phyloP scores from a whole-genome alignment of 2,113 vertebrate species.

The Calidris pugnax region DNA sequence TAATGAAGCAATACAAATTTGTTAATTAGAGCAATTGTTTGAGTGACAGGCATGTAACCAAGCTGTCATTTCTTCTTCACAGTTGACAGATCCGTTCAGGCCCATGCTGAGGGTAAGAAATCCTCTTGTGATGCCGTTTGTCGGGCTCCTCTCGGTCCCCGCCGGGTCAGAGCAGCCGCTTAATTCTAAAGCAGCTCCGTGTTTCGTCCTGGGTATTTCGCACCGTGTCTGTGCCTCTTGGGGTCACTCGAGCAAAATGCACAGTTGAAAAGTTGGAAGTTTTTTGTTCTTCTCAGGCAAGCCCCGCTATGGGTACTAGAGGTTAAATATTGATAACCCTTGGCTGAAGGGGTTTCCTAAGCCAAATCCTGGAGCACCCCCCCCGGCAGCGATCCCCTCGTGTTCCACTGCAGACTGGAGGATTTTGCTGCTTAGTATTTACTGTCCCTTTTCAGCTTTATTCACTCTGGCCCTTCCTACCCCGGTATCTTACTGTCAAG shows the following conservation, averaged over 20 bases:
- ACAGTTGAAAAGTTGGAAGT: neutral
- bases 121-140: slow-evolving; percentile 63
- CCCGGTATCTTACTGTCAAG: neutral
- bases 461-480: neutral
- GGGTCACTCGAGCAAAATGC: neutral
- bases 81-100: slow-evolving; percentile 98
- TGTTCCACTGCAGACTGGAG: neutral
- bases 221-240: neutral
- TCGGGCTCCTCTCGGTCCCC: slow-evolving; percentile 52
- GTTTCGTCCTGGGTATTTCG: neutral
- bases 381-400: neutral
- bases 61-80: slow-evolving; percentile 82
- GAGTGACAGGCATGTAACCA: slow-evolving; percentile 86
- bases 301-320: neutral
- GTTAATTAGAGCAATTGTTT: slow-evolving; percentile 85
- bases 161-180: slow-evolving; percentile 31
- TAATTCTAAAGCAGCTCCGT: neutral
- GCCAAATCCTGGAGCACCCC: neutral
- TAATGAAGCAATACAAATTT: slow-evolving; percentile 83
- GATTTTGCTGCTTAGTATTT: neutral
- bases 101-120: slow-evolving; percentile 96
- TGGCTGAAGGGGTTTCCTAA: neutral
- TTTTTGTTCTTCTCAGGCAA: neutral
- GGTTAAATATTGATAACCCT: neutral
- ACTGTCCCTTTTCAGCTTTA: neutral